Evolutionary conservation across 2,113 vertebrate genomes (phyloP).

Genomic region (Agapornis roseicollis): DNA sequence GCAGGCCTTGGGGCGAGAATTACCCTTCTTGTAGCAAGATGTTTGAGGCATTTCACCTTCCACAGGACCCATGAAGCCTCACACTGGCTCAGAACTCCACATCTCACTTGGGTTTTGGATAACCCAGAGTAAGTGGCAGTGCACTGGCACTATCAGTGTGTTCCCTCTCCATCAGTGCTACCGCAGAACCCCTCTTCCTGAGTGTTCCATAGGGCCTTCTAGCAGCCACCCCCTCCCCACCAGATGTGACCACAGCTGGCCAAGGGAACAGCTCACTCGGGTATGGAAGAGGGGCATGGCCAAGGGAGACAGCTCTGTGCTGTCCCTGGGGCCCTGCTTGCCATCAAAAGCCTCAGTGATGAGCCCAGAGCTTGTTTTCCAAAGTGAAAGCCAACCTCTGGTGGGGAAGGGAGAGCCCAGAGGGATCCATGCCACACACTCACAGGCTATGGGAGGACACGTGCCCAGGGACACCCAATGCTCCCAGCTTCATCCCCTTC

Average conservation of each 20-base stretch:
- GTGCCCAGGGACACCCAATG: rapidly evolving
- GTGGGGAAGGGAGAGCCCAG: not conserved
- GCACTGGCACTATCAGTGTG: rapidly evolving
- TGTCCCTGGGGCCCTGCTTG: rapidly evolving
- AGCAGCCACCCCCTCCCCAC: not conserved
- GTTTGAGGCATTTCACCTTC: not conserved
- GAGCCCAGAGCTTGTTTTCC: not conserved
- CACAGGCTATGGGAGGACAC: not conserved
- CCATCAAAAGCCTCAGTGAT: not conserved
- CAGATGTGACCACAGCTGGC: not conserved
- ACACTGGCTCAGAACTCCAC: not conserved
- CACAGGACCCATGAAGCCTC: not conserved
- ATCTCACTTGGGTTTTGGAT: not conserved
- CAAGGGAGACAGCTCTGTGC: rapidly evolving
- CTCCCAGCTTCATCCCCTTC: not conserved
- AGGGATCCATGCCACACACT: rapidly evolving
- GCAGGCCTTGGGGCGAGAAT: not conserved
- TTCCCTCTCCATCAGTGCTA: rapidly evolving
- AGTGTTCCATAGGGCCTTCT: rapidly evolving
- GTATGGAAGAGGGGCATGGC: rapidly evolving
- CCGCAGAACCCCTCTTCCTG: not conserved
- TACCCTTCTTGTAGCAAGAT: not conserved
- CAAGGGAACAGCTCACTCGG: not conserved
- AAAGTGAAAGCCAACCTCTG: not conserved
- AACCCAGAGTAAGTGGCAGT: not conserved